These are phyloP conservation scores for Cydia pomonella DNA, from an alignment of 1,140 invertebrate genomes.

Conservation along the genomic window DNA sequence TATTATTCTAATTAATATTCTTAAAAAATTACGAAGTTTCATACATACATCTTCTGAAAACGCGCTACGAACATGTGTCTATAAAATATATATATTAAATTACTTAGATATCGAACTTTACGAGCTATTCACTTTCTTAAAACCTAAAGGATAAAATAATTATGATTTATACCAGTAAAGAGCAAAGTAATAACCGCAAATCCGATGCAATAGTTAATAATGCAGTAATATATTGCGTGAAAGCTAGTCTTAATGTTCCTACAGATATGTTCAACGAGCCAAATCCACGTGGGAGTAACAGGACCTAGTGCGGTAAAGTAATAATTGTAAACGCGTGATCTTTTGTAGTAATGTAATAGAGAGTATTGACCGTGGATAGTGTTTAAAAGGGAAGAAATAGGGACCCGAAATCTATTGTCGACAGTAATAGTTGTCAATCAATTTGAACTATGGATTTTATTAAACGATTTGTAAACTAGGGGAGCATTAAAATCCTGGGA, in stretches of 20 bases:
- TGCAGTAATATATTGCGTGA: conserved; percentile 26
- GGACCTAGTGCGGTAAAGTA: conserved; percentile 10
- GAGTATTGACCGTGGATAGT: conserved; percentile 15
- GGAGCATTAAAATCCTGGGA: background rate
- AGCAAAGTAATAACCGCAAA: conserved; percentile 20
- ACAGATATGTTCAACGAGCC: conserved; percentile 26
- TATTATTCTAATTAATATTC: too few relatives aligned
- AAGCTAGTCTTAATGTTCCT: conserved; percentile 21
- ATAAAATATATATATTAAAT: too few relatives aligned
- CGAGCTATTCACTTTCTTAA: background rate
- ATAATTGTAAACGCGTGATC: conserved; percentile 30
- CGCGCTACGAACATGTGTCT: too few relatives aligned
- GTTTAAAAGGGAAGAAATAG: background rate
- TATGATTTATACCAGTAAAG: background rate
- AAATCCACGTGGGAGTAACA: conserved; percentile 30
- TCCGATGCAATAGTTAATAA: conserved; percentile 16
- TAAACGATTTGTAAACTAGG: conserved; percentile 31
- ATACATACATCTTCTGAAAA: too few relatives aligned
- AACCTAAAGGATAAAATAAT: background rate
- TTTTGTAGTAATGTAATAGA: conserved; percentile 15
- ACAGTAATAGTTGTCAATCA: conserved; percentile 28
- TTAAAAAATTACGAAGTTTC: too few relatives aligned
- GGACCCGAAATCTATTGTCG: conserved; percentile 8
- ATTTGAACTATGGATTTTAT: conserved; percentile 24
- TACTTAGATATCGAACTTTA: too few relatives aligned